phyloP scores from a whole-genome alignment of 2,888 invertebrate genomes.

The Cataglyphis albicans region DNA sequence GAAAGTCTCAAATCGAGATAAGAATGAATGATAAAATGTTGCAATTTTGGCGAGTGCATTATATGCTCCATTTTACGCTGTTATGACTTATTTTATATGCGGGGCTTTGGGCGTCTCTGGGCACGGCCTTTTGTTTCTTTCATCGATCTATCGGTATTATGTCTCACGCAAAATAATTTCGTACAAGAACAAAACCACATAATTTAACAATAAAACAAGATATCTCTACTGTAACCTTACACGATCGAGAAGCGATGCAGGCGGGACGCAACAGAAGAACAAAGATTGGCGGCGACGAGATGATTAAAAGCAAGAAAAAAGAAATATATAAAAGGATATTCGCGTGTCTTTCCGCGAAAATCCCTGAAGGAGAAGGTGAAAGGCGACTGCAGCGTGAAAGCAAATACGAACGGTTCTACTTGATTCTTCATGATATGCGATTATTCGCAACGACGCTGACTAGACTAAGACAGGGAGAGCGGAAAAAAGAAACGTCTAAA shows the following conservation, averaged over 20 bases:
- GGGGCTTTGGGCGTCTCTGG: slow-evolving; percentile 79
- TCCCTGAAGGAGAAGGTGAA: slow-evolving; percentile 58
- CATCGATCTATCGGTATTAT: slow-evolving; percentile 58
- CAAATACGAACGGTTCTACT: slow-evolving; percentile 20
- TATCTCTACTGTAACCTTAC: slow-evolving; percentile 34
- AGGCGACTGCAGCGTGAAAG: slow-evolving; percentile 59
- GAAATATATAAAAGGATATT: slow-evolving; percentile 44
- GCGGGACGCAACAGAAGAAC: slow-evolving; percentile 42
- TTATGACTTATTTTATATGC: slow-evolving; percentile 57
- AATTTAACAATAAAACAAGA: slow-evolving; percentile 52
- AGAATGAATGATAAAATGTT: slow-evolving; percentile 15
- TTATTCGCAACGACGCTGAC: slow-evolving; percentile 12
- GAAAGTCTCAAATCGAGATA: neutral
- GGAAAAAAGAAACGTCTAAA: slow-evolving; percentile 31
- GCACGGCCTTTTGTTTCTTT: slow-evolving; percentile 71
- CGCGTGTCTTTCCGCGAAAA: slow-evolving; percentile 13
- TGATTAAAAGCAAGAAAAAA: slow-evolving; percentile 53
- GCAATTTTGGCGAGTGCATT: neutral
- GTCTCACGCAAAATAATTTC: slow-evolving; percentile 43
- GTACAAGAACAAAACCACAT: slow-evolving; percentile 55
- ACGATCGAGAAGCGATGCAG: slow-evolving; percentile 52
- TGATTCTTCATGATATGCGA: slow-evolving; percentile 29
- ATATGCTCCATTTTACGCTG: slow-evolving; percentile 55
- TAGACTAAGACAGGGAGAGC: neutral
- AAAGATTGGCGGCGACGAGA: slow-evolving; percentile 59